phyloP scores from a whole-genome alignment of 2,797 vertebrate species.

The Vespertilio murinus region DNA sequence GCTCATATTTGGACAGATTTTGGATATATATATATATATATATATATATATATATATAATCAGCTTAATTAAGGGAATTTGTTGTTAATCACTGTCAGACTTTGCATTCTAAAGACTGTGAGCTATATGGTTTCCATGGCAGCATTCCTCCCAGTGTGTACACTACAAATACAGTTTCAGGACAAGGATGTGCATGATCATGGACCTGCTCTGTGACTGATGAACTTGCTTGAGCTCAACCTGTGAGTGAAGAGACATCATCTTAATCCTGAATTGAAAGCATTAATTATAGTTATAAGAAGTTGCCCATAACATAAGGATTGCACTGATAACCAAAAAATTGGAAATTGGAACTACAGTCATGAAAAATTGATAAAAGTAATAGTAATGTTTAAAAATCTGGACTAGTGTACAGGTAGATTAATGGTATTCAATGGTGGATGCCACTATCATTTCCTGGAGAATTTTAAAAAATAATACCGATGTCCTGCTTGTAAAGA shows the following conservation, averaged over 20 bases:
- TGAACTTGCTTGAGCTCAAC: not conserved
- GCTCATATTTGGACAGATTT: not conserved
- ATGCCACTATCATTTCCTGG: not conserved
- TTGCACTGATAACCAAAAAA: not conserved
- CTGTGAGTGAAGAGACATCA: not conserved
- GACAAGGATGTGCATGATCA: not conserved
- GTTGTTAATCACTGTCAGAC: not conserved
- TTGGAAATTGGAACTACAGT: not conserved
- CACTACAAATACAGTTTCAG: not conserved
- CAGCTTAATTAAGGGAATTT: conserved; percentile 33
- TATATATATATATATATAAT: not conserved
- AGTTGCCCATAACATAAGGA: not conserved
- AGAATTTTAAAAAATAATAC: not conserved
- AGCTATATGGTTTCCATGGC: not conserved
- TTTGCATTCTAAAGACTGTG: not conserved
- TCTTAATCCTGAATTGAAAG: not conserved
- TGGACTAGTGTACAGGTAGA: not conserved
- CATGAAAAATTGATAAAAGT: not conserved
- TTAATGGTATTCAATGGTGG: not conserved
- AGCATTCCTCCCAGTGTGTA: not conserved
- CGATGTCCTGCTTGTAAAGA: not conserved
- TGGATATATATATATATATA: not conserved
- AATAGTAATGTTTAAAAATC: not conserved
- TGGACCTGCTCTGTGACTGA: not conserved
- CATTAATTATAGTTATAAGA: not conserved